Percentiles rank a stretch among this genome's conserved stretches.
Evolutionary conservation across 2,888 invertebrate species (phyloP).

Genomic region (Drosophila nigritarsus): DNA sequence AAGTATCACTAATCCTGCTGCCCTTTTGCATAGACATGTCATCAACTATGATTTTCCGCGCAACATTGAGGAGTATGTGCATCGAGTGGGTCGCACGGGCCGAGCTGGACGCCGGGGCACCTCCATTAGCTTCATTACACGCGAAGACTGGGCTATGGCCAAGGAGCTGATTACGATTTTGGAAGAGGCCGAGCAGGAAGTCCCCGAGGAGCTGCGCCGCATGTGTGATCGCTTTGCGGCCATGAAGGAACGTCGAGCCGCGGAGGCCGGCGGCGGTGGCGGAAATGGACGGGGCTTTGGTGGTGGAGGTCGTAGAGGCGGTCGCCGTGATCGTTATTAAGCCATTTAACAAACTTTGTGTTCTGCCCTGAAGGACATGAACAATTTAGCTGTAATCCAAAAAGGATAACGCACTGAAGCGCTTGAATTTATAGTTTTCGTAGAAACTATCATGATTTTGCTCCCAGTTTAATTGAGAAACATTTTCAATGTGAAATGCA

Average conservation of each 20-base stretch:
- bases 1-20: not conserved
- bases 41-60: conserved; percentile 97
- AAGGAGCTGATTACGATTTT: conserved; percentile 93
- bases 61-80: conserved; percentile 96
- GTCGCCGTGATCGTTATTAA: conserved; percentile 62
- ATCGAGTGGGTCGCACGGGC: conserved; percentile 97
- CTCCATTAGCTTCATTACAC: conserved; percentile 92
- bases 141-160: conserved; percentile 93
- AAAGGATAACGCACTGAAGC: conserved; percentile 50
- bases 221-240: conserved; percentile 92
- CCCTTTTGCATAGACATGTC: conserved; percentile 86
- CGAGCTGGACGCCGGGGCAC: conserved; percentile 94
- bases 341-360: conserved; percentile 5
- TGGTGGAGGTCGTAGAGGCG: conserved; percentile 39
- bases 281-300: conserved; percentile 40
- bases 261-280: conserved; percentile 82
- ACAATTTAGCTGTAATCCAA: conserved; percentile 20
- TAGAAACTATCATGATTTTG: not conserved
- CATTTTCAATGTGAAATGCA: not conserved
- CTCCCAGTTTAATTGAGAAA: not conserved
- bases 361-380: not conserved
- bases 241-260: conserved; percentile 88
- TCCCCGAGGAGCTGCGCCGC: conserved; percentile 90
- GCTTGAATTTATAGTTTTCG: conserved; percentile 14
- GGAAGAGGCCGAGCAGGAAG: conserved; percentile 93